Conservation (phyloP, 2,888 invertebrate genomes). For the Chorisops tibialis region DNA sequence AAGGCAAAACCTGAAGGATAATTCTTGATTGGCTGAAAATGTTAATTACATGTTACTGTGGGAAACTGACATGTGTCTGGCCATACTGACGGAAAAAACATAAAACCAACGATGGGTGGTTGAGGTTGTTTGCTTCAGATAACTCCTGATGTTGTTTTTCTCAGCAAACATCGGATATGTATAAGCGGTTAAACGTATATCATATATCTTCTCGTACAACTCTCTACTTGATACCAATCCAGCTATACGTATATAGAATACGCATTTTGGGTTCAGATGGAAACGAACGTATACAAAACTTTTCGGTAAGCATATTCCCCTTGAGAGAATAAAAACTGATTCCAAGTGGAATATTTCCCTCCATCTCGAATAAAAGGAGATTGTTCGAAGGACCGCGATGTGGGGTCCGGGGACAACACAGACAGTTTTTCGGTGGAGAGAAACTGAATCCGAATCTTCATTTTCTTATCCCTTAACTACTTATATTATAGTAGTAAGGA, state of each 20-base stretch:
- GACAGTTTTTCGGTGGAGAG: no score
- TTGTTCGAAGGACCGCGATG: no score
- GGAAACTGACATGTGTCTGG: slow-evolving; percentile 31
- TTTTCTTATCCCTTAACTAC: not conserved
- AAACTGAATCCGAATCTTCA: no score
- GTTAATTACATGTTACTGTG: slow-evolving; percentile 32
- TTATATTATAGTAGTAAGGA: not conserved
- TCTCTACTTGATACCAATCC: not conserved
- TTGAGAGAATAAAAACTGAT: slow-evolving; percentile 21
- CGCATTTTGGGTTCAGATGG: slow-evolving; percentile 21
- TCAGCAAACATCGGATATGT: slow-evolving; percentile 12
- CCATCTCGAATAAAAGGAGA: no score
- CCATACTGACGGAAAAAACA: slow-evolving; percentile 19
- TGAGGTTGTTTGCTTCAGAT: slow-evolving; percentile 24
- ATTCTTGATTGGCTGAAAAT: slow-evolving; percentile 31
- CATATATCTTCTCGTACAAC: not conserved
- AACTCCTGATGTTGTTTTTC: slow-evolving; percentile 27
- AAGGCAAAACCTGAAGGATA: slow-evolving; percentile 24
- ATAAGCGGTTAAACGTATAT: not conserved
- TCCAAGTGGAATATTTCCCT: slow-evolving; percentile 12
- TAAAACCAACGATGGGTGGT: slow-evolving; percentile 24
- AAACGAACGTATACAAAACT: slow-evolving; percentile 20
- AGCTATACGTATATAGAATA: slow-evolving; percentile 11
- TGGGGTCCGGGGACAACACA: no score
- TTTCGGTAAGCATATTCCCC: slow-evolving; percentile 24